Percentiles rank a stretch among this genome's conserved stretches.
Conservation (phyloP, 1,140 invertebrate genomes). For the Diachasmimorpha longicaudata region DNA sequence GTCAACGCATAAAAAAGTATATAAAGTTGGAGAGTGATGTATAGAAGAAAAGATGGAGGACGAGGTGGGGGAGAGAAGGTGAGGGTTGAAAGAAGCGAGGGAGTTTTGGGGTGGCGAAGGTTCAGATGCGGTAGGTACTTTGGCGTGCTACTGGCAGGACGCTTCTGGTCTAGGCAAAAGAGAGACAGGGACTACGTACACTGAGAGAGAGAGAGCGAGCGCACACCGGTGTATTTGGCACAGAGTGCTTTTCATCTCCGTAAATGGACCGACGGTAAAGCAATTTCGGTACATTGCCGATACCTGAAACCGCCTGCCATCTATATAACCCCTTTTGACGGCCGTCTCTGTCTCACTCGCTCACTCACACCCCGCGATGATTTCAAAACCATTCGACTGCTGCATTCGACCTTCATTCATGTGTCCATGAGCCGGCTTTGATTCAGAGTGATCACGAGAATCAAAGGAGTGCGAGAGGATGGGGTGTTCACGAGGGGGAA, state of each 20-base stretch:
- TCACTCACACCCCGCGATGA: background rate
- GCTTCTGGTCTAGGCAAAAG: background rate
- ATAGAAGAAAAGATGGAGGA: background rate
- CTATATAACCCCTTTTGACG: background rate
- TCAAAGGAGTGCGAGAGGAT: background rate
- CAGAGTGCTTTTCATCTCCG: constrained; percentile 61
- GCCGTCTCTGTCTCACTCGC: background rate
- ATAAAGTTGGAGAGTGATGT: constrained; percentile 1
- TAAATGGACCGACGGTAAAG: constrained; percentile 61
- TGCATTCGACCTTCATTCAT: constrained; percentile 6
- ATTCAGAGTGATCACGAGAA: background rate
- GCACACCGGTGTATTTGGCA: constrained; percentile 54
- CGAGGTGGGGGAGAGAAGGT: background rate
- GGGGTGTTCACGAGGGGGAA: too few species aligned
- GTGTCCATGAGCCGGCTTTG: constrained; percentile 10
- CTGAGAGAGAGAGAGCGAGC: background rate
- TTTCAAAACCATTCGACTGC: background rate
- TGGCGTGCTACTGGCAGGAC: constrained; percentile 8
- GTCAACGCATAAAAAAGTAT: background rate
- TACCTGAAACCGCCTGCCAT: constrained; percentile 36
- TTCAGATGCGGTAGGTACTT: background rate
- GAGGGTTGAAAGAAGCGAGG: background rate
- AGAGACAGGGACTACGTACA: background rate
- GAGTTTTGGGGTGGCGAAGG: background rate
- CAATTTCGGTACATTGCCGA: constrained; percentile 62